Percentiles rank a stretch among this genome's conserved stretches.
Evolutionary conservation across 2,888 invertebrate species (phyloP).

Genomic region (Eupithecia subfuscata): DNA sequence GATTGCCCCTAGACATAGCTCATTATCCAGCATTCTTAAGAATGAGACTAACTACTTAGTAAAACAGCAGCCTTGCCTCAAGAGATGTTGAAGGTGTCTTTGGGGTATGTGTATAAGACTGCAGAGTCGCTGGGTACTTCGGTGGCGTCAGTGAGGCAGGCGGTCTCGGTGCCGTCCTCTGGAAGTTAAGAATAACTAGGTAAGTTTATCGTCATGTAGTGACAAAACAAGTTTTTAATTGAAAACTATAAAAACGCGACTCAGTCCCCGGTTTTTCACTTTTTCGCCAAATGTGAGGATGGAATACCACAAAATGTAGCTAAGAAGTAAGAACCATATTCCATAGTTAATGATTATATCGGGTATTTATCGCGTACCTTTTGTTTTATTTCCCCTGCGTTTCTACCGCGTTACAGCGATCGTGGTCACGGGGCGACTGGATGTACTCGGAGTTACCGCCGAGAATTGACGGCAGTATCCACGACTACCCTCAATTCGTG

Average conservation of each 20-base stretch:
- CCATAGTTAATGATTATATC: too few relatives aligned
- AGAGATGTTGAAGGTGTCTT: constrained; percentile 65
- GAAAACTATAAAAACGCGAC: not conserved
- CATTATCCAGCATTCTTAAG: not conserved
- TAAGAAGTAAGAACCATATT: not conserved
- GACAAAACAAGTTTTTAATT: not conserved
- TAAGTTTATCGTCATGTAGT: not conserved
- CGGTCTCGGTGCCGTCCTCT: constrained; percentile 52
- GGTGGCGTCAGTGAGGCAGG: constrained; percentile 54
- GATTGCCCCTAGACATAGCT: not conserved
- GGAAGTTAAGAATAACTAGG: constrained; percentile 23
- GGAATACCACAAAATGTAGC: not conserved
- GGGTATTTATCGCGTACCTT: too few relatives aligned
- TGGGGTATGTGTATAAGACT: constrained; percentile 72
- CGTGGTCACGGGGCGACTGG: too few relatives aligned
- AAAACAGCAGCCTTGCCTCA: constrained; percentile 37
- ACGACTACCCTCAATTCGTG: too few relatives aligned
- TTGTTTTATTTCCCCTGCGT: too few relatives aligned
- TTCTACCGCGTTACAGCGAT: too few relatives aligned
- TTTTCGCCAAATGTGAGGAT: not conserved
- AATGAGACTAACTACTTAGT: constrained; percentile 2
- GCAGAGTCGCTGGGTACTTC: constrained; percentile 64
- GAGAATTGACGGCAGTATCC: too few relatives aligned
- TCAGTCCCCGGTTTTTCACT: not conserved
- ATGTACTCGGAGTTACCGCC: too few relatives aligned